Conservation (phyloP, 2,113 vertebrate species). For the Odocoileus virginianus region DNA sequence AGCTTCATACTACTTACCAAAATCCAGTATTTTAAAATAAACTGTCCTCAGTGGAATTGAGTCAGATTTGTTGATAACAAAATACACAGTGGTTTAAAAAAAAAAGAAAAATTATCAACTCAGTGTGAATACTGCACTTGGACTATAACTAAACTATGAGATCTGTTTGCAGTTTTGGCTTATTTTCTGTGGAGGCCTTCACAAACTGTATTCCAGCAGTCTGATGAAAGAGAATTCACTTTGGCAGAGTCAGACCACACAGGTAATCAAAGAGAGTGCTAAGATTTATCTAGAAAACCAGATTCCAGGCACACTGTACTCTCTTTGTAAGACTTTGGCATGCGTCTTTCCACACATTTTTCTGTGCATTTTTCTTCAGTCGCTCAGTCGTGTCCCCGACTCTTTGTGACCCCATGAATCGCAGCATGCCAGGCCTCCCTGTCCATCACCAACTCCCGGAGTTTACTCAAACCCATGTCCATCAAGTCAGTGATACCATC, state of each 20-base stretch:
- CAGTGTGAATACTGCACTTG: neutral
- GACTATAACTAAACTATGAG: accelerated
- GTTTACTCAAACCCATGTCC: too few relatives aligned
- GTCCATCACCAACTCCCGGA: too few relatives aligned
- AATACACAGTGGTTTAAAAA: neutral
- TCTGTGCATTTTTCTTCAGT: neutral
- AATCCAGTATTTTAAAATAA: neutral
- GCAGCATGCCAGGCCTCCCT: too few relatives aligned
- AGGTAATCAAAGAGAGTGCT: neutral
- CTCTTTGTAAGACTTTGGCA: neutral
- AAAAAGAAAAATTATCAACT: neutral
- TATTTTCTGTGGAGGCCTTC: neutral
- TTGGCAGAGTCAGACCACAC: neutral
- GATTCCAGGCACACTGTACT: neutral
- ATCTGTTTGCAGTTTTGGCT: neutral
- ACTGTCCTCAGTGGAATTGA: neutral
- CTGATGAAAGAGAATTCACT: neutral
- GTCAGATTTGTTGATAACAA: neutral
- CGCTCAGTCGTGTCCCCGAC: too few relatives aligned
- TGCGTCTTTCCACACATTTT: neutral
- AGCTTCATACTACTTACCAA: neutral
- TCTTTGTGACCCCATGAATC: too few relatives aligned
- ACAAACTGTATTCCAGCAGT: neutral
- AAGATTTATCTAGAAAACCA: neutral
- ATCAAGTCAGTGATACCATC: too few relatives aligned